These are phyloP conservation scores for Hiodon tergisus DNA, from an alignment of 2,113 vertebrate species.

Conservation along the genomic window DNA sequence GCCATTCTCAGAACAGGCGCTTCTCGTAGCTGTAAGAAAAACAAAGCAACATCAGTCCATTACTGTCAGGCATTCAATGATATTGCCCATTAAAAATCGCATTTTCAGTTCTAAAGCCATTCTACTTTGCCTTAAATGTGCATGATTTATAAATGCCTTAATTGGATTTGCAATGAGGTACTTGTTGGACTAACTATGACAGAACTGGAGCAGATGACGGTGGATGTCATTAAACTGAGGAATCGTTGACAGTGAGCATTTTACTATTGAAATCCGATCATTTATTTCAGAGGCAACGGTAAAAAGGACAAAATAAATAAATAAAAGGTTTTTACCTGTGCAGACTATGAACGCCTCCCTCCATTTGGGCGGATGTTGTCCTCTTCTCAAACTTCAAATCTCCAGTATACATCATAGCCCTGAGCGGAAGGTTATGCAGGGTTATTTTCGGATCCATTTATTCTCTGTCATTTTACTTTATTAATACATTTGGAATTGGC, in stretches of 20 bases:
- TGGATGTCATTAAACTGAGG: no score
- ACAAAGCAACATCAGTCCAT: background rate
- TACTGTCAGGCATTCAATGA: background rate
- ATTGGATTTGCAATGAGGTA: no score
- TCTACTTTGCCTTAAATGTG: no score
- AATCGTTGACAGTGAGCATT: no score
- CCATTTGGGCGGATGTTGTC: slow-evolving; percentile 84
- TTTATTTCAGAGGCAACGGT: background rate
- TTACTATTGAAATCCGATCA: no score
- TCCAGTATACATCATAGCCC: slow-evolving; percentile 97
- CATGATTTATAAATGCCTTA: no score
- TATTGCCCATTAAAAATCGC: background rate
- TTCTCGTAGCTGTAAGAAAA: slow-evolving; percentile 82
- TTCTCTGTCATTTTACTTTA: background rate
- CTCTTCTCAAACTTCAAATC: slow-evolving; percentile 97
- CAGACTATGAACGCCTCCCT: slow-evolving; percentile 91
- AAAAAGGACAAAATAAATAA: background rate
- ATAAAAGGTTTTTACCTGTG: slow-evolving; percentile 76
- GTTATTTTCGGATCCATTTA: no score
- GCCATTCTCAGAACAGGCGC: slow-evolving; percentile 78
- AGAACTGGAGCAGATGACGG: no score
- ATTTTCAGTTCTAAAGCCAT: background rate
- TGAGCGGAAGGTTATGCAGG: slow-evolving; percentile 36
- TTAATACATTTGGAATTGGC: background rate
- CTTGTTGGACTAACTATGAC: no score